Evolutionary conservation across 1,140 invertebrate genomes (phyloP).

Genomic region (Bradynema listronoti): DNA sequence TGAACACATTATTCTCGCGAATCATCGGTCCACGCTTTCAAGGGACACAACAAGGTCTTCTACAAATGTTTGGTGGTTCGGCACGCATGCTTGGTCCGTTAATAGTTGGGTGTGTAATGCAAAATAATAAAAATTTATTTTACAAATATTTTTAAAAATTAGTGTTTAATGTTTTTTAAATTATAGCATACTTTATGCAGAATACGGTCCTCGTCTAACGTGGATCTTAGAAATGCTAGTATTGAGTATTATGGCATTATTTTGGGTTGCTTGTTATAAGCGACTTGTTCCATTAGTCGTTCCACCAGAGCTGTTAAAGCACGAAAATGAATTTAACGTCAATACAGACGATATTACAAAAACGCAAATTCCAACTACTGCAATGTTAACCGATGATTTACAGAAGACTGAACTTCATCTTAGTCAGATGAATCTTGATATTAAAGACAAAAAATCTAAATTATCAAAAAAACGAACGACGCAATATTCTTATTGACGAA

Average conservation of each 20-base stretch:
- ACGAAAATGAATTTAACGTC: not conserved
- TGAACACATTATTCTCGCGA: conserved; percentile 44
- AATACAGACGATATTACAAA: not conserved
- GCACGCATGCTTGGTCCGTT: conserved; percentile 43
- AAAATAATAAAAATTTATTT: not conserved
- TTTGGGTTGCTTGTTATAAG: conserved; percentile 22
- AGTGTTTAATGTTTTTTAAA: not conserved
- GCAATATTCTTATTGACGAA: too few relatives aligned
- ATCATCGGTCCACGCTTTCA: conserved; percentile 38
- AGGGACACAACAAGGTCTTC: conserved; percentile 39
- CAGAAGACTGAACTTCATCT: too few relatives aligned
- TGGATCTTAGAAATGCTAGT: conserved; percentile 28
- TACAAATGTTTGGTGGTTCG: conserved; percentile 32
- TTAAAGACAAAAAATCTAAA: too few relatives aligned
- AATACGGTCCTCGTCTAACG: conserved; percentile 22
- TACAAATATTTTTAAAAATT: not conserved
- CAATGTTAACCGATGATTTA: too few relatives aligned
- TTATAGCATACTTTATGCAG: conserved; percentile 34
- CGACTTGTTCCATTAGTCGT: conserved; percentile 27
- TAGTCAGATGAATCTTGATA: too few relatives aligned
- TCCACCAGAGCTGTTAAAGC: not conserved
- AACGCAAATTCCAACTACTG: not conserved
- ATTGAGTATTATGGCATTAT: conserved; percentile 19
- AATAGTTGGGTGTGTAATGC: conserved; percentile 21
- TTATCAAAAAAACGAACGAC: too few relatives aligned